phyloP scores from a whole-genome alignment of 2,797 vertebrate genomes.

The Dallia pectoralis region DNA sequence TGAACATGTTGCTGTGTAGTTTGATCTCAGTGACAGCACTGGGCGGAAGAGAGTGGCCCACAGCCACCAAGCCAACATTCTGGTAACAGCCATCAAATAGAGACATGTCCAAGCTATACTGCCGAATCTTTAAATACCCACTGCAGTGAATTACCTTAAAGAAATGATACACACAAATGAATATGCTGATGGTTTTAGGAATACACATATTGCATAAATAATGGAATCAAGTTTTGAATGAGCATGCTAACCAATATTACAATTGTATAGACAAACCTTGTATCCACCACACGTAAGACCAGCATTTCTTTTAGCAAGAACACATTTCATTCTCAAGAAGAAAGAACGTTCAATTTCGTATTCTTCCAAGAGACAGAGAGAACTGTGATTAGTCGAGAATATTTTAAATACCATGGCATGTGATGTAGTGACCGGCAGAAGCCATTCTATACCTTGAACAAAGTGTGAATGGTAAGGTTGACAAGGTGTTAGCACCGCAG shows the following conservation, averaged over 20 bases:
- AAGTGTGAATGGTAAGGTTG: slow-evolving; percentile 97
- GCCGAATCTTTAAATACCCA: slow-evolving; percentile 94
- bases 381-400: background rate
- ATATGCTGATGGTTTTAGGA: background rate
- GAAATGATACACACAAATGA: background rate
- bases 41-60: slow-evolving; percentile 92
- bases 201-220: background rate
- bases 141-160: slow-evolving; percentile 95
- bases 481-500: slow-evolving; percentile 92
- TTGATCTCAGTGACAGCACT: slow-evolving; percentile 95
- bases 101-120: slow-evolving; percentile 95
- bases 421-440: no score
- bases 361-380: slow-evolving; percentile 67
- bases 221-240: no score
- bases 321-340: slow-evolving; percentile 97
- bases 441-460: slow-evolving; percentile 84
- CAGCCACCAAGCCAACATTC: slow-evolving; percentile 93
- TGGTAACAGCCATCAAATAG: slow-evolving; percentile 96
- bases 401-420: background rate
- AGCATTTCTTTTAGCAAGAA: slow-evolving; percentile 94
- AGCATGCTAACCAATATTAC: background rate
- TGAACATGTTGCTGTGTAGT: slow-evolving; percentile 98
- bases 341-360: slow-evolving; percentile 97
- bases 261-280: slow-evolving; percentile 76
- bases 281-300: slow-evolving; percentile 96